A percentile compares a stretch with the other conserved stretches of the same genome.
phyloP scores from a whole-genome alignment of 1,140 invertebrate genomes.

The Carposina sasakii region DNA sequence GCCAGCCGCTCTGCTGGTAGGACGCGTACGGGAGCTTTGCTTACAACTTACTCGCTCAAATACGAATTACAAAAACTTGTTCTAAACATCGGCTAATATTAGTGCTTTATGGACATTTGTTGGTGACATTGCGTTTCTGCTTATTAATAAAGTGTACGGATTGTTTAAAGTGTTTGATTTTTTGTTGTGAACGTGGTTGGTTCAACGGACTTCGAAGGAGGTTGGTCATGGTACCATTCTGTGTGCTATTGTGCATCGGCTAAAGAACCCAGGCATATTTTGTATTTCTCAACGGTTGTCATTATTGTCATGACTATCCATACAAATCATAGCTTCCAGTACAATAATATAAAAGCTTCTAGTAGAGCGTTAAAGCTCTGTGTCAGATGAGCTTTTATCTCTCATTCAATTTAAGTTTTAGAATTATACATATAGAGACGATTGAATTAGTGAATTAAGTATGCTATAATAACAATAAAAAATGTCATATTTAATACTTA shows the following conservation, averaged over 20 bases:
- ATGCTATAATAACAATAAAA: too few species aligned
- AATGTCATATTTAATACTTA: too few species aligned
- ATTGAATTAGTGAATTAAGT: too few species aligned
- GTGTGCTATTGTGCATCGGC: slow-evolving; percentile 54
- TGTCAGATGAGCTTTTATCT: too few species aligned
- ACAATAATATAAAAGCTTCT: too few species aligned
- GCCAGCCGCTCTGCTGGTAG: slow-evolving; percentile 58
- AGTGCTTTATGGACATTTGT: slow-evolving; percentile 10
- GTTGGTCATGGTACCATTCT: slow-evolving; percentile 60
- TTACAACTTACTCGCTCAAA: slow-evolving; percentile 55
- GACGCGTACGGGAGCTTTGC: slow-evolving; percentile 40
- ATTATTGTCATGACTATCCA: too few species aligned
- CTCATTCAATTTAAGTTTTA: too few species aligned
- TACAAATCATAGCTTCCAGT: too few species aligned
- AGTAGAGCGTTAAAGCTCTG: too few species aligned
- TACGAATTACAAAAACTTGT: slow-evolving; percentile 36
- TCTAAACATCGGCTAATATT: slow-evolving; percentile 26
- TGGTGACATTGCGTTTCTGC: not conserved
- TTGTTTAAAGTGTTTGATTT: slow-evolving; percentile 50
- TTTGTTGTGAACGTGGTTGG: slow-evolving; percentile 70
- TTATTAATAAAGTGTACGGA: slow-evolving; percentile 40
- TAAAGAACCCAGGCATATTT: slow-evolving; percentile 49
- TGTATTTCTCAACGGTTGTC: too few species aligned
- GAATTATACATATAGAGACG: too few species aligned
- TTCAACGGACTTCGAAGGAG: slow-evolving; percentile 66